Evolutionary conservation across 1,140 invertebrate species (phyloP).

Genomic region (Cotesia vestalis): DNA sequence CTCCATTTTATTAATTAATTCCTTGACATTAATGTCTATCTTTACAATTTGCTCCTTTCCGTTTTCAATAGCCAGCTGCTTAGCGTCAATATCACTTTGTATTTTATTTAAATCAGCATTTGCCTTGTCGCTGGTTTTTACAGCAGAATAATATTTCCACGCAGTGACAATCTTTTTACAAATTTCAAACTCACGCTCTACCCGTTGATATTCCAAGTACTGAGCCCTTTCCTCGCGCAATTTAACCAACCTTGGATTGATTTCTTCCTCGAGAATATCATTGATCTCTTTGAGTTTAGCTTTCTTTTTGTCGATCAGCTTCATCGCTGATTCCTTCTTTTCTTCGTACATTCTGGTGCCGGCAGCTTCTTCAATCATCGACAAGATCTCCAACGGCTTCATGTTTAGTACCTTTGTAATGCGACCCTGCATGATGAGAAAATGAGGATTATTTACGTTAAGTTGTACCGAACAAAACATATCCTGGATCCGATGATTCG

Average conservation of each 20-base stretch:
- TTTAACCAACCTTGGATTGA: slow-evolving; percentile 87
- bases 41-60: slow-evolving; percentile 68
- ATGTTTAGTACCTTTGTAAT: slow-evolving; percentile 99
- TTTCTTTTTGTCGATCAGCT: slow-evolving; percentile 95
- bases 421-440: slow-evolving; percentile 99
- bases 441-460: slow-evolving; percentile 99
- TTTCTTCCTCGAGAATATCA: slow-evolving; percentile 86
- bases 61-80: slow-evolving; percentile 67
- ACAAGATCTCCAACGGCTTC: slow-evolving; percentile 97
- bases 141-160: slow-evolving; percentile 74
- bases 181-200: slow-evolving; percentile 87
- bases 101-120: slow-evolving; percentile 67
- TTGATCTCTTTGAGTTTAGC: slow-evolving; percentile 88
- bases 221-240: slow-evolving; percentile 85
- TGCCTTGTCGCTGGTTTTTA: slow-evolving; percentile 66
- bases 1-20: slow-evolving; percentile 68
- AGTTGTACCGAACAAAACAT: slow-evolving; percentile 96
- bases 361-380: slow-evolving; percentile 99
- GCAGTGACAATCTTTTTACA: slow-evolving; percentile 80
- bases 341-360: slow-evolving; percentile 97
- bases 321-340: slow-evolving; percentile 89
- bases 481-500: slow-evolving; percentile 90
- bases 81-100: slow-evolving; percentile 66
- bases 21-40: slow-evolving; percentile 67
- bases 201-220: slow-evolving; percentile 90